Base-by-base conservation (phyloP, 2,113 vertebrate species). In the Calypte anna region DNA sequence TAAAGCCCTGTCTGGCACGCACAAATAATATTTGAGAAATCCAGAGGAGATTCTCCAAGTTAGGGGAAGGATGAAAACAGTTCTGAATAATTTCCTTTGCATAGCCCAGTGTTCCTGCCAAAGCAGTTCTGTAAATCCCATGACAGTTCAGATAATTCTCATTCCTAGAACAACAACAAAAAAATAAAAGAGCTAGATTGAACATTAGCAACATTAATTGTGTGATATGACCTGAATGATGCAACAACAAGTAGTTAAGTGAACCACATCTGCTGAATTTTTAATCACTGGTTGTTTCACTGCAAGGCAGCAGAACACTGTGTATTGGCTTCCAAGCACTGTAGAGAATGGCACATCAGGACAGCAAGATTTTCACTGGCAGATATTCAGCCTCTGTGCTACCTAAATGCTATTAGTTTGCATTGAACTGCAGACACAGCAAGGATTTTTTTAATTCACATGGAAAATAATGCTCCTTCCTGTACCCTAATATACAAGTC, bases 241-340 rank as follows among this genome's bases (percentile, higher is more conserved):
- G 59, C 88, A 92, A 96, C 77, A 88, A 51, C 88, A 92, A 93
- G 79, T 36, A 91, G 81, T 87, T 88, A 88, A 93, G 94, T 78
- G 90, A 92, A 86, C 69, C 80, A 96, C 88, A 91, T 92, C 90
- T 85, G 75, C 84, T 97, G 94, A 89, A 94, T 94, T 95, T 96
- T 95, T 94, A 96, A 96, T 95, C 86, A 84, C 77, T 80, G 23
- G 92, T 28, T 85, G 59, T 83, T 93, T 58, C 93, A 82, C 94
- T 96, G 83, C 81, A 63, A 96, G 83, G 88, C 95, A 95, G 88
- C 70, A 96, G 86, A 68, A 87, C n/a, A 78, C 33, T 78, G 23
- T 28, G 62, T 40, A 81, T 92, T 21, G 76, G 73, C 93, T 96
- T 88, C 92, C 91, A 94, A 96, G 90, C 79, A 33, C 70, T 50